Evolutionary conservation across 2,888 invertebrate species (phyloP).

Genomic region (Machimus atricapillus): DNA sequence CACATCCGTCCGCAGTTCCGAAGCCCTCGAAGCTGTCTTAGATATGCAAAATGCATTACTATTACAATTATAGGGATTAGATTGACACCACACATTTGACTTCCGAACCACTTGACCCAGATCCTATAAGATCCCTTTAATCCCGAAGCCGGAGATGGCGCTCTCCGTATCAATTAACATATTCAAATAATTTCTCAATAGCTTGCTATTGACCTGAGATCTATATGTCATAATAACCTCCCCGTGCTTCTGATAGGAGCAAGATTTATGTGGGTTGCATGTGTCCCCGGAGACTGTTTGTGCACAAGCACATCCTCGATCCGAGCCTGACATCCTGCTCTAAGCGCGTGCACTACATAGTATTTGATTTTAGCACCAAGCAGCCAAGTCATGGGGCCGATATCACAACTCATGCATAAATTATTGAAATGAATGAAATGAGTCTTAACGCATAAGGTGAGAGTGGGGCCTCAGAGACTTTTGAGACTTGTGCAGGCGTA

Average conservation of each 20-base stretch:
- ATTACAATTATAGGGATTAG: not conserved
- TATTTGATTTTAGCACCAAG: conserved; percentile 4
- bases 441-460: not conserved
- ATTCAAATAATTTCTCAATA: not conserved
- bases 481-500: not conserved
- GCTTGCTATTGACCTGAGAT: not conserved
- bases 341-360: not conserved
- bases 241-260: not conserved
- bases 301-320: not conserved
- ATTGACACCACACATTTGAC: not conserved
- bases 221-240: not conserved
- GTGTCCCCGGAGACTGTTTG: not conserved
- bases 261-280: not conserved
- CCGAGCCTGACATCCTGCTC: not conserved
- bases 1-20: not conserved
- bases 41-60: not conserved
- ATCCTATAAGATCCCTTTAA: not conserved
- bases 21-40: not conserved
- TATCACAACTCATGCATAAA: conserved; percentile 31
- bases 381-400: not conserved
- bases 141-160: not conserved
- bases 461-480: not conserved
- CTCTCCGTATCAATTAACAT: not conserved
- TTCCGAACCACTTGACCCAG: not conserved
- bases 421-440: conserved; percentile 24